These are phyloP conservation scores for Plectrocnemia conspersa DNA, from an alignment of 1,140 invertebrate genomes.

Conservation along the genomic window DNA sequence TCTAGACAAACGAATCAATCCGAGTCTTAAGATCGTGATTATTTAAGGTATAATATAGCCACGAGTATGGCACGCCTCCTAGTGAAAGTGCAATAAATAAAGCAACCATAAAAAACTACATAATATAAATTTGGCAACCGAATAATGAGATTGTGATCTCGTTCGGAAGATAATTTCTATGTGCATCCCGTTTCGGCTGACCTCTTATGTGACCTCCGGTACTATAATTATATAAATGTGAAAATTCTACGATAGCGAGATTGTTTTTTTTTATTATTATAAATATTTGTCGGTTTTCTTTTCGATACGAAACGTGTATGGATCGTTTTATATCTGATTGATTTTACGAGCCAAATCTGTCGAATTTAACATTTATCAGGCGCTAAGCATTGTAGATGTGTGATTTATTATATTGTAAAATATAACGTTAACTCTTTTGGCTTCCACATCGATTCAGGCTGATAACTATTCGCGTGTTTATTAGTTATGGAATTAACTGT, in stretches of 20 bases:
- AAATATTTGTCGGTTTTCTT: background rate
- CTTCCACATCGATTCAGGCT: no score
- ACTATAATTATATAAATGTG: no score
- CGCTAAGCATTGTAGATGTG: no score
- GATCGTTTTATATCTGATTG: conserved; percentile 33
- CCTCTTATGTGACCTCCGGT: no score
- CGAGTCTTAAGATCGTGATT: conserved; percentile 3
- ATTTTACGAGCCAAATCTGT: conserved; percentile 28
- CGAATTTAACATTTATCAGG: conserved; percentile 28
- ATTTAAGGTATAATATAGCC: background rate
- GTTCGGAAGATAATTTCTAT: no score
- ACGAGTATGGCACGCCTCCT: background rate
- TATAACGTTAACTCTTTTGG: no score
- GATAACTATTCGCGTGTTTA: no score
- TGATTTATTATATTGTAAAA: no score
- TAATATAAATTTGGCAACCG: no score
- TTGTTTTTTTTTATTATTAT: background rate
- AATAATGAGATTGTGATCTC: background rate
- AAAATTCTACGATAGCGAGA: background rate
- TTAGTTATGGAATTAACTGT: no score
- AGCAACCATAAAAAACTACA: background rate
- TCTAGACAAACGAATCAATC: no score
- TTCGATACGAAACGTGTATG: conserved; percentile 33
- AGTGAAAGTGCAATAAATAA: conserved; percentile 4
- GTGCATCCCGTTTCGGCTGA: no score